These are phyloP conservation scores for Carcina quercana DNA, from an alignment of 2,888 invertebrate genomes.

Conservation along the genomic window DNA sequence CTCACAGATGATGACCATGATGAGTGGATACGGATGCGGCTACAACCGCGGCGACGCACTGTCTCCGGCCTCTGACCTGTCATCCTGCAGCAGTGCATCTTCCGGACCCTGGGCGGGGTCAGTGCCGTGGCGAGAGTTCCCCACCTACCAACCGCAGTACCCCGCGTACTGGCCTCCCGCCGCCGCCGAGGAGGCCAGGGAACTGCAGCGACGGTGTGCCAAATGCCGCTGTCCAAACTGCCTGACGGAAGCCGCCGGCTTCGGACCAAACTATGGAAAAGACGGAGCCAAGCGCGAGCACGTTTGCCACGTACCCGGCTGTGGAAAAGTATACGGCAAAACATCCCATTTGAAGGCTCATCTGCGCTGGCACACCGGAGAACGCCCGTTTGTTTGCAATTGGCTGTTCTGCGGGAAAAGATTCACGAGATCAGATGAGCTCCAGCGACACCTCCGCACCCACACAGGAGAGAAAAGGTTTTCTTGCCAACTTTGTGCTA, in stretches of 20 bases:
- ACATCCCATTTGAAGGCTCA: slow-evolving; percentile 96
- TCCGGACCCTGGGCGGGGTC: slow-evolving; percentile 53
- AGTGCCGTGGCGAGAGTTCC: slow-evolving; percentile 56
- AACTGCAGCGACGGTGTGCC: slow-evolving; percentile 80
- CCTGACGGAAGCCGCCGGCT: slow-evolving; percentile 84
- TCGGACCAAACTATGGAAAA: slow-evolving; percentile 83
- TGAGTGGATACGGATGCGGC: slow-evolving; percentile 56
- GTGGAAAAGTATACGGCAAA: slow-evolving; percentile 92
- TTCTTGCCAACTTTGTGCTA: slow-evolving; percentile 89
- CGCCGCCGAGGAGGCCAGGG: slow-evolving; percentile 61
- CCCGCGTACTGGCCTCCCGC: slow-evolving; percentile 66
- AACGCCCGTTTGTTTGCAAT: slow-evolving; percentile 91
- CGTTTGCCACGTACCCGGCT: slow-evolving; percentile 90
- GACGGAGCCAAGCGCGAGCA: slow-evolving; percentile 86
- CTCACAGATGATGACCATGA: slow-evolving; percentile 66
- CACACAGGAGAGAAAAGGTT: slow-evolving; percentile 94
- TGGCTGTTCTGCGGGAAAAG: slow-evolving; percentile 93
- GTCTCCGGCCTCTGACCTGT: slow-evolving; percentile 60
- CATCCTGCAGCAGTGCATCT: slow-evolving; percentile 62
- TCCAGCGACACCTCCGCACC: slow-evolving; percentile 90
- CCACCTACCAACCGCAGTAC: slow-evolving; percentile 61
- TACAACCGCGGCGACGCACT: slow-evolving; percentile 69
- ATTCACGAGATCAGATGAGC: slow-evolving; percentile 93
- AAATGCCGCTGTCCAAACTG: slow-evolving; percentile 89
- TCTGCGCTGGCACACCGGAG: slow-evolving; percentile 94